Conservation (phyloP, 2,113 vertebrate genomes). For the Oryzias javanicus region DNA sequence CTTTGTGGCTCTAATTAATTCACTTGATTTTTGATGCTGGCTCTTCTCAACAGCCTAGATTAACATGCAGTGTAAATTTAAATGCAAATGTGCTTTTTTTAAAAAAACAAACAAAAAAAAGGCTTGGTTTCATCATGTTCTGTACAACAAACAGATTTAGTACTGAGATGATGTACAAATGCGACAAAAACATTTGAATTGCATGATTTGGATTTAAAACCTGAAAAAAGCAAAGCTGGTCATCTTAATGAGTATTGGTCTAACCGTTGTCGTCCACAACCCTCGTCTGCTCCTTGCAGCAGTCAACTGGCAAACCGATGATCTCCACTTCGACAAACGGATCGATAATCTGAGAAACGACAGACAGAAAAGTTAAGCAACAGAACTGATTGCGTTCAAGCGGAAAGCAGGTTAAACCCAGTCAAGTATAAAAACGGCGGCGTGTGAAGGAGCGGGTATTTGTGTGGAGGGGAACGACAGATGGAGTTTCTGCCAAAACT, state of each 20-base stretch:
- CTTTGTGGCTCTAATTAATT: conserved; percentile 32
- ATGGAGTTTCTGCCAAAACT: conserved; percentile 12
- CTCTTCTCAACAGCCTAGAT: conserved; percentile 1
- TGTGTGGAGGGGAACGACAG: conserved; percentile 16
- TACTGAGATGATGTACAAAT: too few species aligned
- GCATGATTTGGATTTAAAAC: too few species aligned
- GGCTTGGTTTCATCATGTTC: too few species aligned
- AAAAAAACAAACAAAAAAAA: too few species aligned
- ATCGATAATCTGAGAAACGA: conserved; percentile 88
- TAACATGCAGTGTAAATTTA: conserved; percentile 7
- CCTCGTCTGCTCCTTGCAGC: conserved; percentile 96
- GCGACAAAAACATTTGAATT: too few species aligned
- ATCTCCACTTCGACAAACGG: conserved; percentile 98
- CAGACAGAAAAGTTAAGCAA: conserved; percentile 2
- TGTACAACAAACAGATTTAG: too few species aligned
- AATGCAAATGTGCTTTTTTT: not conserved
- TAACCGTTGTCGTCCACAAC: conserved; percentile 98
- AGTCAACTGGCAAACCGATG: conserved; percentile 93
- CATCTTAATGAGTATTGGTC: conserved; percentile 2
- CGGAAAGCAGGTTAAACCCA: not conserved
- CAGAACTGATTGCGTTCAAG: not conserved
- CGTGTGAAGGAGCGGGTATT: not conserved
- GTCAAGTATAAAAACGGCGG: not conserved
- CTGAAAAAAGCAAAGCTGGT: not conserved
- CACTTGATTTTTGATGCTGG: conserved; percentile 19